Conservation (phyloP, 2,113 vertebrate genomes). For the Tor tambroides region DNA sequence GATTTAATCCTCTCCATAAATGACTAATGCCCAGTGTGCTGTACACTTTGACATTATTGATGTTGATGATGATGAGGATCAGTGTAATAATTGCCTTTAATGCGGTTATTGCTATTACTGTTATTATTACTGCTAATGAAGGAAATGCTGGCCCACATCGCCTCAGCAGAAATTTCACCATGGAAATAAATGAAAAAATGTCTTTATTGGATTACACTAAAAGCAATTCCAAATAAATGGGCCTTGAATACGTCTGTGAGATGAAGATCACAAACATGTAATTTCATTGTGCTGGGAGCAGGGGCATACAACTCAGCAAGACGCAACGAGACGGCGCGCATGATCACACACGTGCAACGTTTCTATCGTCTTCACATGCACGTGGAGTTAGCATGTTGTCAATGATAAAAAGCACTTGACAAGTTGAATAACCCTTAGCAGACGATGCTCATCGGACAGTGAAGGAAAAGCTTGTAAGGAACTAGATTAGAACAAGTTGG, state of each 20-base stretch:
- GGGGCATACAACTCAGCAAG: constrained; percentile 53
- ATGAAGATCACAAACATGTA: constrained; percentile 70
- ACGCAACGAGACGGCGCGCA: constrained; percentile 34
- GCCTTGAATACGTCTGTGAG: constrained; percentile 77
- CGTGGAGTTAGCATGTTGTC: background rate
- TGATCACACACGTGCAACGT: background rate
- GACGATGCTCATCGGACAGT: constrained; percentile 24
- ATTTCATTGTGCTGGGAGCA: constrained; percentile 75
- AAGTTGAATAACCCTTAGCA: background rate
- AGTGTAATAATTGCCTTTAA: constrained; percentile 78
- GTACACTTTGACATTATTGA: constrained; percentile 67
- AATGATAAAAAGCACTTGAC: background rate
- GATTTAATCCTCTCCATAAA: constrained; percentile 64
- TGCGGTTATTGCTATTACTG: constrained; percentile 80
- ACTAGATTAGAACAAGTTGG: background rate
- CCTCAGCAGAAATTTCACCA: constrained; percentile 80
- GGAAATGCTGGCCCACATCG: constrained; percentile 75
- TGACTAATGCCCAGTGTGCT: constrained; percentile 69
- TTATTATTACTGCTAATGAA: constrained; percentile 82
- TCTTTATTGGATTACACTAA: constrained; percentile 83
- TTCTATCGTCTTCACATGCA: background rate
- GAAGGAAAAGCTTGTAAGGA: background rate
- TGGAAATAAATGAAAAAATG: constrained; percentile 84
- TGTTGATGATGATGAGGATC: constrained; percentile 68
- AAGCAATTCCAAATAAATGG: constrained; percentile 84